These are phyloP conservation scores for Acleris cristana DNA, from an alignment of 2,888 invertebrate genomes.

Conservation along the genomic window DNA sequence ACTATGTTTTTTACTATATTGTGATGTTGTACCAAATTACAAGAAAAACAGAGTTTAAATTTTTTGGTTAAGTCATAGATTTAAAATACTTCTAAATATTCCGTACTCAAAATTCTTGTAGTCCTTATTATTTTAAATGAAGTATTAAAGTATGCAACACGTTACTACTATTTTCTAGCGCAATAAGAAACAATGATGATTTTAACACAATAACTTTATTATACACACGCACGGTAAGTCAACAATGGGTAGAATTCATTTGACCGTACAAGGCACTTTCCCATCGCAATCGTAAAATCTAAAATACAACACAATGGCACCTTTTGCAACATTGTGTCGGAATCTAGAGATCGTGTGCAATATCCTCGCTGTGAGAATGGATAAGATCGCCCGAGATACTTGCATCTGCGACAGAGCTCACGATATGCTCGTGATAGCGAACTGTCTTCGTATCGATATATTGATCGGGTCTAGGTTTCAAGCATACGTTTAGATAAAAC, in stretches of 20 bases:
- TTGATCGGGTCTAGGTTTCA: neutral
- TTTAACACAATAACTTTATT: neutral
- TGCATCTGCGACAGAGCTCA: neutral
- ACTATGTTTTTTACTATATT: too few relatives aligned
- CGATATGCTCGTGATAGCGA: neutral
- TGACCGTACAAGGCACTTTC: slow-evolving; percentile 28
- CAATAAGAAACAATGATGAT: neutral
- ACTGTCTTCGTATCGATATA: neutral
- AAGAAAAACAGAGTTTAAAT: too few relatives aligned
- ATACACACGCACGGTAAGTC: neutral
- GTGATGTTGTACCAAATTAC: too few relatives aligned
- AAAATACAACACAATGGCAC: slow-evolving; percentile 29
- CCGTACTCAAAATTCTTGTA: too few relatives aligned
- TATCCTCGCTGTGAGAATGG: slow-evolving; percentile 13
- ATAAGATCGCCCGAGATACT: slow-evolving; percentile 14
- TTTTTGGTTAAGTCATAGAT: too few relatives aligned
- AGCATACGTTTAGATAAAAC: too few relatives aligned
- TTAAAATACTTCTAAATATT: too few relatives aligned
- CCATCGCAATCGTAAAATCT: slow-evolving; percentile 24
- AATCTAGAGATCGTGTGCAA: slow-evolving; percentile 24
- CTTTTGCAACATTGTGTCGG: slow-evolving; percentile 31
- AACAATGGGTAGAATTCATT: slow-evolving; percentile 24
- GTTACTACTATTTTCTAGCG: neutral
- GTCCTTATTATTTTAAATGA: neutral
- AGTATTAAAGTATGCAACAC: neutral